These are phyloP conservation scores for Diplodus puntazzo DNA, from an alignment of 2,797 vertebrate species.

Conservation along the genomic window DNA sequence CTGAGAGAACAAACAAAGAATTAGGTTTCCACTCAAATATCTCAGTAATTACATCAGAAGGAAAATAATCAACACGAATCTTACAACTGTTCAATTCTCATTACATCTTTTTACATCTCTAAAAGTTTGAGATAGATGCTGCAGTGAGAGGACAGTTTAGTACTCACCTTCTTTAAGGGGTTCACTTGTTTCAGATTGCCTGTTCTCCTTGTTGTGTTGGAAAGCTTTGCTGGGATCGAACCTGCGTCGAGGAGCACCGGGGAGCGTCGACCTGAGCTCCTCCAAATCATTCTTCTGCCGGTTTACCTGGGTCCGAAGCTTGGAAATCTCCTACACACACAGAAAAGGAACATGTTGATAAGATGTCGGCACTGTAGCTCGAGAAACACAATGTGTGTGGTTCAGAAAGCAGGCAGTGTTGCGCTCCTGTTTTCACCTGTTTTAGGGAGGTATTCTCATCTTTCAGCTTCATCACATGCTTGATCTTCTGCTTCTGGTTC, in stretches of 20 bases:
- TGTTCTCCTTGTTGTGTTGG: slow-evolving; percentile 92
- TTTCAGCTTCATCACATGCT: slow-evolving; percentile 95
- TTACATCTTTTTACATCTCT: background rate
- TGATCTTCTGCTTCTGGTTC: slow-evolving; percentile 99
- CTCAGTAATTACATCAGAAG: background rate
- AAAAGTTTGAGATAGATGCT: background rate
- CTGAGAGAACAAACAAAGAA: slow-evolving; percentile 58
- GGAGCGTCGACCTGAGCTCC: slow-evolving; percentile 83
- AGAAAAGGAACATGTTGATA: background rate
- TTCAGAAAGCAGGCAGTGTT: background rate
- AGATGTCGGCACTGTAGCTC: background rate
- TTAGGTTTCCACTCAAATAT: slow-evolving; percentile 18
- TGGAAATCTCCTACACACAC: slow-evolving; percentile 88
- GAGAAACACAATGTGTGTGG: background rate
- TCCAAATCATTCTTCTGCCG: slow-evolving; percentile 87
- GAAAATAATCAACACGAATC: background rate
- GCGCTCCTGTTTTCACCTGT: slow-evolving; percentile 83
- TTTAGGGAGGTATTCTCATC: slow-evolving; percentile 92
- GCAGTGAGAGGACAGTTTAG: background rate
- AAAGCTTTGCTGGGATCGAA: slow-evolving; percentile 96
- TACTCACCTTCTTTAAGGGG: slow-evolving; percentile 88
- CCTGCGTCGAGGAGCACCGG: slow-evolving; percentile 58
- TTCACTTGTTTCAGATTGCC: slow-evolving; percentile 71
- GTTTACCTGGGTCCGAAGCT: slow-evolving; percentile 84
- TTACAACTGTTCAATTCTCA: background rate